Conservation (phyloP, 2,113 vertebrate genomes). For the Syngnathus floridae region DNA sequence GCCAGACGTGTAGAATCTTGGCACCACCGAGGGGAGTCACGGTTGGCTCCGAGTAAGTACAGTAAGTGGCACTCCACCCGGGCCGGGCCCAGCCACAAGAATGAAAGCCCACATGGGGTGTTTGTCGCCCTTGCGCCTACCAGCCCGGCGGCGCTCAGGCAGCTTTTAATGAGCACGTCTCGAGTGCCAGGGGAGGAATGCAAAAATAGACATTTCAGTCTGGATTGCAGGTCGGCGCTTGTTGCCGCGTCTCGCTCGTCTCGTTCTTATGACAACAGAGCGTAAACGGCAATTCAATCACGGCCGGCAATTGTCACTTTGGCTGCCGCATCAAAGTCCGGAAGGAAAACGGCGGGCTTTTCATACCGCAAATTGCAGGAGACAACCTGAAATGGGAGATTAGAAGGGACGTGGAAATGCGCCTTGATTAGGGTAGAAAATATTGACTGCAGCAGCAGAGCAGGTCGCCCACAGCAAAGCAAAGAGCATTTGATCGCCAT, state of each 20-base stretch:
- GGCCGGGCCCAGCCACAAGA: constrained; percentile 55
- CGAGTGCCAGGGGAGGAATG: constrained; percentile 11
- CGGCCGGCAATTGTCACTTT: background rate
- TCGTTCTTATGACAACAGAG: constrained; percentile 5
- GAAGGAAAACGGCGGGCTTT: background rate
- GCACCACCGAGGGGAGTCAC: constrained; percentile 41
- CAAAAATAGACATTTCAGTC: constrained; percentile 25
- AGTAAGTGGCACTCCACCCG: constrained; percentile 63
- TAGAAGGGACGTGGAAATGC: constrained; percentile 41
- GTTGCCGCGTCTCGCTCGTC: constrained; percentile 19
- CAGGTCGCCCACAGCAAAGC: constrained; percentile 38
- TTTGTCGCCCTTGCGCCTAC: constrained; percentile 53
- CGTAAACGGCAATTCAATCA: background rate
- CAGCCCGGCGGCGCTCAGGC: constrained; percentile 39
- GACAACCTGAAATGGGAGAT: constrained; percentile 19
- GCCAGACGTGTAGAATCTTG: constrained; percentile 47
- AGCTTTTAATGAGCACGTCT: constrained; percentile 57
- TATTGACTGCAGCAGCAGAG: constrained; percentile 40
- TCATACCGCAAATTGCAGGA: background rate
- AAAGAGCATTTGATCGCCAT: constrained; percentile 44
- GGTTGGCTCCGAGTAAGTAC: constrained; percentile 37
- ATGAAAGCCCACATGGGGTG: constrained; percentile 47
- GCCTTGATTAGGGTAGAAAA: constrained; percentile 51
- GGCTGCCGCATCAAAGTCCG: background rate
- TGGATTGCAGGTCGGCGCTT: constrained; percentile 30